Base-by-base conservation (phyloP, 2,797 vertebrate genomes). In the Macroramphosus scolopax region DNA sequence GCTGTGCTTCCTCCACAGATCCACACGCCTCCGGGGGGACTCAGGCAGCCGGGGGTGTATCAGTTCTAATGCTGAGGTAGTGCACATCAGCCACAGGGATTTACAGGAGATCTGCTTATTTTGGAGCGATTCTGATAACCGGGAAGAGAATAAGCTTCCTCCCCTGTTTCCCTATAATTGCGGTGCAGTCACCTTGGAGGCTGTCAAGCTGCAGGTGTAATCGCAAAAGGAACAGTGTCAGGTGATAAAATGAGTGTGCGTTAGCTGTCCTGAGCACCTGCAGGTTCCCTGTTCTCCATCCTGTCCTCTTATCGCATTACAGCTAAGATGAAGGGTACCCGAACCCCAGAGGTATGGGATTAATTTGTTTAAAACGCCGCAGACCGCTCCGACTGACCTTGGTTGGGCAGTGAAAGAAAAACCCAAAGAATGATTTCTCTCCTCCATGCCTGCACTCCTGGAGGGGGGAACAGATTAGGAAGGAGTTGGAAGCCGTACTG, bases 351-450 rank as follows among this genome's bases (percentile, higher is more conserved):
- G 84, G 71, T 80, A 82, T 82, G 70, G 73, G 80, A 89, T 87
- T 87, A 73, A 87, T 89, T 83, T 85, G 83, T 83, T 85, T 87
- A 83, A 83, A 84, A 66, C 77, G 68, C 74, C 42, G 77, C 63
- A 68, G 53, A 80, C 70, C 69, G 75, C 75, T 76, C 76, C 63
- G 29, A 44, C 68, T 78, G 82, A 89, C 85, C 87, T 87, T 89
- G 80, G 77, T 51, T 44, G 46, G 34, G 49, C 49, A 36, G 41
- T 37, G n/a, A 20, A 35, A 34, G n/a, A 20, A 56, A 30, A 56
- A 61, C 31, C 51, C 22, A 48, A 58, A 44, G 15, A 48, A 46
- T 33, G 26, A 43, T 38, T 62, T 65, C 58, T 58, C 39, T 64
- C 14, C 42, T 13, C 13, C 16, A 14, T 44, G 62, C 35, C 34